Evolutionary conservation across 2,113 vertebrate species (phyloP).

Genomic region (Campylomormyrus numenius): DNA sequence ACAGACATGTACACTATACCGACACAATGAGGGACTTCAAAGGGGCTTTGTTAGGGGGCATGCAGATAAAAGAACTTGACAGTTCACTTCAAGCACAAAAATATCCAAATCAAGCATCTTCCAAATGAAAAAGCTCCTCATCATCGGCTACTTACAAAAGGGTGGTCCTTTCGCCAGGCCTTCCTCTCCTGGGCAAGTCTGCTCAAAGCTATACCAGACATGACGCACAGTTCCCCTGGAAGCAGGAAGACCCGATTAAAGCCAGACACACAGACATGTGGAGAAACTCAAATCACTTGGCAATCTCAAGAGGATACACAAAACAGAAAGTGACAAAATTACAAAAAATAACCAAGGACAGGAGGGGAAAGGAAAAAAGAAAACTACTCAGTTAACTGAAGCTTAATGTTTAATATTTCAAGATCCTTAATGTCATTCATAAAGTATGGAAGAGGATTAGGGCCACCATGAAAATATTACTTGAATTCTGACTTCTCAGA

Average conservation of each 20-base stretch:
- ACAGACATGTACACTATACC: background rate
- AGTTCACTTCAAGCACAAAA: background rate
- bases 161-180: slow-evolving; percentile 98
- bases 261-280: background rate
- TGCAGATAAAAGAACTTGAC: background rate
- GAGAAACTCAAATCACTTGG: background rate
- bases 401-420: background rate
- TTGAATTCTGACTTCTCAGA: no score
- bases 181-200: slow-evolving; percentile 98
- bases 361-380: background rate
- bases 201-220: slow-evolving; percentile 99
- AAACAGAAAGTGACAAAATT: background rate
- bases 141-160: slow-evolving; percentile 76
- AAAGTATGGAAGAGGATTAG: background rate
- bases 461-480: no score
- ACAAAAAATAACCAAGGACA: background rate
- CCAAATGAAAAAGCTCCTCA: background rate
- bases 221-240: slow-evolving; percentile 65
- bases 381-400: background rate
- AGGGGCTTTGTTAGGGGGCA: background rate
- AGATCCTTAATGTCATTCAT: background rate
- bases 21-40: background rate
- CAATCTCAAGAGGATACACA: background rate
- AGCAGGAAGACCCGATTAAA: slow-evolving; percentile 24
- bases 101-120: background rate